Conservation (phyloP, 2,797 vertebrate species). For the Myotis myotis region DNA sequence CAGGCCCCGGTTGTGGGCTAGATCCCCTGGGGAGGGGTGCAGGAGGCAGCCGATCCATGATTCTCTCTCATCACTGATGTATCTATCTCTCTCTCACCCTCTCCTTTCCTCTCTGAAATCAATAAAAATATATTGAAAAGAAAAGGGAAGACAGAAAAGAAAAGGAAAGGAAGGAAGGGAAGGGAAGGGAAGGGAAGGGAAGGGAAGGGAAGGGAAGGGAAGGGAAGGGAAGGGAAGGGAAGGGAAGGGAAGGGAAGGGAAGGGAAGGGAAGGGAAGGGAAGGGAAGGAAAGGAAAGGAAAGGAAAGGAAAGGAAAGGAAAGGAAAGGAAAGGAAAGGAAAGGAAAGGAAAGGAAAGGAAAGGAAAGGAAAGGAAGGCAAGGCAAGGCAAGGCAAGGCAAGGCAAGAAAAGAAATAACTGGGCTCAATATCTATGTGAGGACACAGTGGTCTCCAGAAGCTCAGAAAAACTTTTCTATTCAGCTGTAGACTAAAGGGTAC, state of each 20-base stretch:
- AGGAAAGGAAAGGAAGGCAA: rapidly evolving
- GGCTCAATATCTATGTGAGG: background rate
- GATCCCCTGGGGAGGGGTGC: too few species aligned
- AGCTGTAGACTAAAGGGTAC: background rate
- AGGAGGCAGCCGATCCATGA: too few species aligned
- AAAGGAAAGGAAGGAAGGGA: rapidly evolving
- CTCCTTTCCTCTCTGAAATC: too few species aligned
- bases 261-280: too few species aligned
- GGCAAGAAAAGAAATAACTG: background rate
- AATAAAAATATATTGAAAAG: too few species aligned
- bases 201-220: rapidly evolving
- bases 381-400: background rate
- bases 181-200: rapidly evolving
- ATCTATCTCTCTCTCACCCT: too few species aligned
- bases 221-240: rapidly evolving
- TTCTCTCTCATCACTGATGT: too few species aligned
- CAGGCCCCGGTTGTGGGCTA: too few species aligned
- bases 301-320: rapidly evolving
- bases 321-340: rapidly evolving
- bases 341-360: rapidly evolving
- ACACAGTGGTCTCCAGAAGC: background rate
- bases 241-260: rapidly evolving
- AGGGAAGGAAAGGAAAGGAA: rapidly evolving
- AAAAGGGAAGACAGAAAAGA: rapidly evolving
- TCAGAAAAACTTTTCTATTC: background rate